These are phyloP conservation scores for Lepus oiostolus DNA, from an alignment of 2,797 vertebrate species.

Conservation along the genomic window DNA sequence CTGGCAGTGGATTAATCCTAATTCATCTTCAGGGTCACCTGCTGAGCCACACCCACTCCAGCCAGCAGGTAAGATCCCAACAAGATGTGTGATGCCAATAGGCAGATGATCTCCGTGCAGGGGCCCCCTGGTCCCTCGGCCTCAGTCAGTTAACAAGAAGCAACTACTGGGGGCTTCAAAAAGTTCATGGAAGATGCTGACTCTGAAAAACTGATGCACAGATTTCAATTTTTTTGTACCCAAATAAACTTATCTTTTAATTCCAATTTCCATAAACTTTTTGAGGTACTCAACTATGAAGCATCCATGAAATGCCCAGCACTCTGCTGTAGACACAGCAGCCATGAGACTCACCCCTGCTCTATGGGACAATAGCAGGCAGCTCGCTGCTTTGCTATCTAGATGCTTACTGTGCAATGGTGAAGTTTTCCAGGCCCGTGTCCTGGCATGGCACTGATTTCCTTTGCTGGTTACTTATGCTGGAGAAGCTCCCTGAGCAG, in stretches of 20 bases:
- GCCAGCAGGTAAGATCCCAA: neutral
- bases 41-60: neutral
- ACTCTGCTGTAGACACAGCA: neutral
- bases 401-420: neutral
- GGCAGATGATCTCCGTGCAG: neutral
- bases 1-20: neutral
- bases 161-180: too few species aligned
- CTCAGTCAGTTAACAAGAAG: neutral
- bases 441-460: neutral
- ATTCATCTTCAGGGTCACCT: neutral
- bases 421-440: neutral
- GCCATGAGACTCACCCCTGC: neutral
- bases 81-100: neutral
- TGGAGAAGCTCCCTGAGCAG: neutral
- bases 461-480: neutral
- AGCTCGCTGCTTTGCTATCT: neutral
- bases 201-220: too few species aligned
- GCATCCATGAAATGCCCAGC: neutral
- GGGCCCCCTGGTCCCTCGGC: neutral
- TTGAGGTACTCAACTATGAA: too few species aligned
- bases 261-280: too few species aligned
- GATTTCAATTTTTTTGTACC: too few species aligned
- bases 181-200: too few species aligned
- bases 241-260: too few species aligned
- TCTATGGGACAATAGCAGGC: neutral